Evolutionary conservation across 2,797 vertebrate genomes (phyloP).

Genomic region (Melanotaenia maccullochi): DNA sequence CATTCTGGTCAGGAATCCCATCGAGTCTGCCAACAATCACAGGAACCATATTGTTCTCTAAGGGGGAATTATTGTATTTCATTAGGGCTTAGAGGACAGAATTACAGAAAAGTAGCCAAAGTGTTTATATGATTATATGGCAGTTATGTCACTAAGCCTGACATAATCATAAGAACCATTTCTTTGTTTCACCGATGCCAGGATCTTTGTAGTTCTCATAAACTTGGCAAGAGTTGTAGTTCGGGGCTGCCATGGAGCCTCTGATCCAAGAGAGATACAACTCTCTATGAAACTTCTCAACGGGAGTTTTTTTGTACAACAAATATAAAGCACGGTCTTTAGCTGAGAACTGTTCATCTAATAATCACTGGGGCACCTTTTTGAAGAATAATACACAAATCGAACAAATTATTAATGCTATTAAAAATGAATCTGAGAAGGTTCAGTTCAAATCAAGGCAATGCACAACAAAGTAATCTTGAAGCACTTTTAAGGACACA

Average conservation of each 20-base stretch:
- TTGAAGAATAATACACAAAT: background rate
- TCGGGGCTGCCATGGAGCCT: background rate
- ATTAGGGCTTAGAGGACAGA: slow-evolving; percentile 19
- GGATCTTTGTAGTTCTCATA: slow-evolving; percentile 24
- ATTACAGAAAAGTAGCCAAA: slow-evolving; percentile 29
- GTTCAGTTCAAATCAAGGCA: too few species aligned
- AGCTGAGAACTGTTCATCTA: background rate
- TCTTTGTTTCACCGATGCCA: slow-evolving; percentile 29
- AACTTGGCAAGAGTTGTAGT: slow-evolving; percentile 1
- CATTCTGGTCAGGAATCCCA: slow-evolving; percentile 59
- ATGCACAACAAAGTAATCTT: too few species aligned
- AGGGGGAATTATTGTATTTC: slow-evolving; percentile 33
- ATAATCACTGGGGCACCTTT: background rate
- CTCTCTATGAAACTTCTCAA: background rate
- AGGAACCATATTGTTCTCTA: slow-evolving; percentile 48
- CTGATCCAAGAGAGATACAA: slow-evolving; percentile 2
- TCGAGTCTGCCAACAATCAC: slow-evolving; percentile 63
- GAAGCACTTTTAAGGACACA: too few species aligned
- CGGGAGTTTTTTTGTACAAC: background rate
- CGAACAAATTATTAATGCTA: background rate
- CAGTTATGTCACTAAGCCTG: slow-evolving; percentile 35
- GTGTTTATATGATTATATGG: slow-evolving; percentile 39
- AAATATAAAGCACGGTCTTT: background rate
- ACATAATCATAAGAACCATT: slow-evolving; percentile 30
- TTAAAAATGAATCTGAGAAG: too few species aligned